phyloP scores from a whole-genome alignment of 2,113 vertebrate species.

The Seriola quinqueradiata region DNA sequence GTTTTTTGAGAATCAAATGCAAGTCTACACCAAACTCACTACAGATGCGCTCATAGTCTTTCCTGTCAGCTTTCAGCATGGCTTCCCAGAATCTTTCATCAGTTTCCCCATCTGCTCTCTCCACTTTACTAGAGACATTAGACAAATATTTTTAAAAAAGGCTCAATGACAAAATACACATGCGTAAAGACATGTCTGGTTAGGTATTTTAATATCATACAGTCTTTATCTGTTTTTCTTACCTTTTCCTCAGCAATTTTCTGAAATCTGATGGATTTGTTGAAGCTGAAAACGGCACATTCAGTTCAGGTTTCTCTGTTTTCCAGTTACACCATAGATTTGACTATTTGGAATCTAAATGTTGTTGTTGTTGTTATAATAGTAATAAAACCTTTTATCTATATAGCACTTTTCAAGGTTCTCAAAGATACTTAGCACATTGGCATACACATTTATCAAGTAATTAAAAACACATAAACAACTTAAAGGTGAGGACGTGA shows the following conservation, averaged over 20 bases:
- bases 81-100: conserved; percentile 87
- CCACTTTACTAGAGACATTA: conserved; percentile 33
- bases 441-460: too few species aligned
- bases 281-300: conserved; percentile 61
- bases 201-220: neutral
- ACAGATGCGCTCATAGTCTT: conserved; percentile 90
- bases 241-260: conserved; percentile 88
- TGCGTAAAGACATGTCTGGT: neutral
- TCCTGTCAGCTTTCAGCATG: conserved; percentile 86
- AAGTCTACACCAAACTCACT: conserved; percentile 86
- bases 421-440: too few species aligned
- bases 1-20: conserved; percentile 85
- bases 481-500: neutral
- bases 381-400: too few species aligned
- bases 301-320: neutral
- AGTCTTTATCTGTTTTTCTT: neutral
- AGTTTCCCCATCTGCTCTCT: conserved; percentile 58
- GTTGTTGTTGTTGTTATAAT: too few species aligned
- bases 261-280: conserved; percentile 84
- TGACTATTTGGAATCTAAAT: too few species aligned
- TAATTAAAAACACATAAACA: neutral
- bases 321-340: neutral
- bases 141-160: conserved; percentile 14
- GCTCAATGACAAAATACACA: neutral
- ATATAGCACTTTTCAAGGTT: too few species aligned